Percentiles rank a stretch among this genome's conserved stretches.
phyloP scores from a whole-genome alignment of 2,888 invertebrate species.

The Iselma pallidipennis region DNA sequence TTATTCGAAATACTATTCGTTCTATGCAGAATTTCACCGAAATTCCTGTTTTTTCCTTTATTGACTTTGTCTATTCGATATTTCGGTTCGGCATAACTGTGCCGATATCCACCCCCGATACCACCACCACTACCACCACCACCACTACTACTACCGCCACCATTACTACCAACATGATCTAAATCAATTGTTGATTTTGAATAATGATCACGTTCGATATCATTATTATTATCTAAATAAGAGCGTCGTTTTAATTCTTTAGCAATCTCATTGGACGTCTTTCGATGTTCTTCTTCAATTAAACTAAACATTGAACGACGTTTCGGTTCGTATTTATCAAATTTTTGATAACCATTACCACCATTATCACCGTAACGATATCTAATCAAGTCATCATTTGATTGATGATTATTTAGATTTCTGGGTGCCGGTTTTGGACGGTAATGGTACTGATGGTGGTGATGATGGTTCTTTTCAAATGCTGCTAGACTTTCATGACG shows the following conservation, averaged over 20 bases:
- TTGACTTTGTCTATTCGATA: conserved; percentile 54
- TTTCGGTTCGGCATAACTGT: conserved; percentile 71
- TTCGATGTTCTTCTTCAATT: conserved; percentile 56
- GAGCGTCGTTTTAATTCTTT: conserved; percentile 57
- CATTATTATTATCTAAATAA: conserved; percentile 51
- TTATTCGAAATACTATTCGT: conserved; percentile 54
- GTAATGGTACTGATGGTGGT: too few species aligned
- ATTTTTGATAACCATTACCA: conserved; percentile 38
- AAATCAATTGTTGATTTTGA: conserved; percentile 47
- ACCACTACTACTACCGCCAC: conserved; percentile 40
- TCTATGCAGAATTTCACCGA: conserved; percentile 52
- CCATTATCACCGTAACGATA: conserved; percentile 30
- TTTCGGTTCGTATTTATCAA: conserved; percentile 52
- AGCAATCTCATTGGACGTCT: conserved; percentile 57
- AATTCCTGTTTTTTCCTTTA: conserved; percentile 47
- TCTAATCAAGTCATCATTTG: conserved; percentile 29
- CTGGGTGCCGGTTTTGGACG: conserved; percentile 49
- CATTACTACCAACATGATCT: conserved; percentile 43
- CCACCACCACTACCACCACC: conserved; percentile 47
- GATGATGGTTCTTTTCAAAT: conserved; percentile 37
- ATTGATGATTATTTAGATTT: conserved; percentile 13
- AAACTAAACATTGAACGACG: conserved; percentile 55
- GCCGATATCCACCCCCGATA: conserved; percentile 56
- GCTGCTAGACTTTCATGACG: conserved; percentile 40
- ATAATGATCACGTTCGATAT: conserved; percentile 50